These are phyloP conservation scores for Albula goreensis DNA, from an alignment of 2,113 vertebrate genomes.

Conservation along the genomic window DNA sequence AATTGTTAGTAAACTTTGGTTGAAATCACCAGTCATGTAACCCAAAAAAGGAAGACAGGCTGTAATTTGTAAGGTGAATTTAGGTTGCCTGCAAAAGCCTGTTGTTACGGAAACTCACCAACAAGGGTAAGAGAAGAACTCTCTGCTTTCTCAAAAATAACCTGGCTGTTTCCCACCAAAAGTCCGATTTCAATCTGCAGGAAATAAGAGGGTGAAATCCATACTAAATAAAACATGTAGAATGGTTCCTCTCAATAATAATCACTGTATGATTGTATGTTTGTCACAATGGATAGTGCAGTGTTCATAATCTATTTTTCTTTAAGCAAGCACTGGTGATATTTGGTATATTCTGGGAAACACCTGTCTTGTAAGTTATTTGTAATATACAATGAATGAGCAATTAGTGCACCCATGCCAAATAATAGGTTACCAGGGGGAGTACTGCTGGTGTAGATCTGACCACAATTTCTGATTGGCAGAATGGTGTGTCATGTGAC, in stretches of 20 bases:
- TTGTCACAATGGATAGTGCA: too few species aligned
- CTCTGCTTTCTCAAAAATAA: slow-evolving; percentile 96
- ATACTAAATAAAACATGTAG: background rate
- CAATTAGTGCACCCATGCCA: background rate
- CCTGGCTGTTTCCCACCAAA: slow-evolving; percentile 94
- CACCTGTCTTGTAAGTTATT: background rate
- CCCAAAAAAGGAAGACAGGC: too few species aligned
- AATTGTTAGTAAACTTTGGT: too few species aligned
- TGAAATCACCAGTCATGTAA: too few species aligned
- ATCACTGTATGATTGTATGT: too few species aligned
- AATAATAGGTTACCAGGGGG: background rate
- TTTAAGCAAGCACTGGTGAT: too few species aligned
- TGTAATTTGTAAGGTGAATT: background rate
- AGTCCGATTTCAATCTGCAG: slow-evolving; percentile 89
- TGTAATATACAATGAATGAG: background rate
- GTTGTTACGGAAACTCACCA: slow-evolving; percentile 66
- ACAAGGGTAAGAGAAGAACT: slow-evolving; percentile 91
- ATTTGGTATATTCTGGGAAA: background rate
- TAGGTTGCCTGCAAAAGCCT: background rate
- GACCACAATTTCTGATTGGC: background rate
- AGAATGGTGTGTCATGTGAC: background rate
- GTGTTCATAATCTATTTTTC: too few species aligned
- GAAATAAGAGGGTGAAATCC: background rate
- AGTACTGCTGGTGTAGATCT: background rate
- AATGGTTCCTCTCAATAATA: background rate